Evolutionary conservation across 1,140 invertebrate species (phyloP).

Genomic region (Neoseiulus cucumeris): DNA sequence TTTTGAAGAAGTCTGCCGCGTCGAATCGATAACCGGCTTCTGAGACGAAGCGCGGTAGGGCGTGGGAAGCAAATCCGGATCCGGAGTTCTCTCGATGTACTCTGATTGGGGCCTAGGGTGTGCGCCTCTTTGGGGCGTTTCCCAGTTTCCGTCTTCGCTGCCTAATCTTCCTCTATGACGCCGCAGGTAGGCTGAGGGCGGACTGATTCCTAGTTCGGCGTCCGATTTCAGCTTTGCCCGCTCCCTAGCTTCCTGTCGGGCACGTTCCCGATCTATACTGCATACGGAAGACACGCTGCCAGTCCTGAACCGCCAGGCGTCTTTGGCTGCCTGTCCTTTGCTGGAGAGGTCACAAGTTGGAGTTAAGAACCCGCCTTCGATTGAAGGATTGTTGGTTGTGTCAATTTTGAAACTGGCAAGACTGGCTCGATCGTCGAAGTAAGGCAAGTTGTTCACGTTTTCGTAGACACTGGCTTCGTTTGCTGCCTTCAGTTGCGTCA

Average conservation of each 20-base stretch:
- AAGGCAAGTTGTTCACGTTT: constrained; percentile 7
- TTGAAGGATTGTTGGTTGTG: neutral
- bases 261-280: neutral
- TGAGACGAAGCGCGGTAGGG: neutral
- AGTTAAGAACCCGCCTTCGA: too few relatives aligned
- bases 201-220: constrained; percentile 46
- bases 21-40: neutral
- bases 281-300: constrained; percentile 7
- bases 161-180: constrained; percentile 19
- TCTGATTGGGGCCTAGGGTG: constrained; percentile 4
- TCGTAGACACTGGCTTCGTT: constrained; percentile 6
- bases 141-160: constrained; percentile 21
- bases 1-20: neutral
- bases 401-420: neutral
- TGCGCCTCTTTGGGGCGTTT: constrained; percentile 2
- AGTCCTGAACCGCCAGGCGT: neutral
- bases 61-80: neutral
- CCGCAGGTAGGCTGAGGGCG: constrained; percentile 27
- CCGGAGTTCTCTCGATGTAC: constrained; percentile 3
- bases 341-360: too few relatives aligned
- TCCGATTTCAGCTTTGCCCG: constrained; percentile 46
- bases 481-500: constrained; percentile 3
- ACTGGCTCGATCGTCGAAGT: neutral
- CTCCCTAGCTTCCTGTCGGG: constrained; percentile 40
- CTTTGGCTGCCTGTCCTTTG: too few relatives aligned